Base-by-base conservation (phyloP, 2,888 invertebrate species). In the Apodemia hepburni region DNA sequence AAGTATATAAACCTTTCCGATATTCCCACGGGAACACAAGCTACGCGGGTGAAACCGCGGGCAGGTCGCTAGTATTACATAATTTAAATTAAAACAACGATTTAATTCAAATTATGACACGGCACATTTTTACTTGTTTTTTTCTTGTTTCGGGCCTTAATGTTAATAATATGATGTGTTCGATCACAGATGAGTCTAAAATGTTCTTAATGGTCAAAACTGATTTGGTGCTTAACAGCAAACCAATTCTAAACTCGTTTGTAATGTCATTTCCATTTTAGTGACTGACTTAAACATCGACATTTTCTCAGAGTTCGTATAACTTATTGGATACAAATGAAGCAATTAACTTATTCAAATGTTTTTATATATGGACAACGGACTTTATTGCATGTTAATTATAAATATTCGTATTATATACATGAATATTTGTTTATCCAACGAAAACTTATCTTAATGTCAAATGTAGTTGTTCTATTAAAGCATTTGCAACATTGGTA, bases 371-470 rank as follows among this genome's bases (percentile, higher is more conserved):
- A 18, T 17, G 17, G 17, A 27, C 33, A 7, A 8, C n/a, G 38
- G 35, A 18, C 17, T 58, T 58, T 75, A 75, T 75, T 42, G 15
- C 12, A 42, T 42, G 12, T 12, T 12, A 38, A 12, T 38, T 38
- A 38, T 42, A 15, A 42, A 15, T 15, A 42, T 38, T 12, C 12
- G 4, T 15, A 22, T 22, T 2, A 22, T 22, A 22, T 22, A 22
- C 22, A 22, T 22, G 2, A 22, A 2, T 22, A 22, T 22, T 22
- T 22, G 22, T 2, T 22, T 22, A 22, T 22, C 22, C 22, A 22
- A 22, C 2, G 22, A 9, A 33, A 7, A 7, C 9, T 33, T 33
- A 33, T 33, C 33, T 33, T 9, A 9, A 9, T 9, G 33, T 33
- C 9, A 9, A 33, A 9, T 9, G 9, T 33, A 33, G 33, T 33